Evolutionary conservation across 2,113 vertebrate genomes (phyloP).

Genomic region (Trichomycterus rosablanca): DNA sequence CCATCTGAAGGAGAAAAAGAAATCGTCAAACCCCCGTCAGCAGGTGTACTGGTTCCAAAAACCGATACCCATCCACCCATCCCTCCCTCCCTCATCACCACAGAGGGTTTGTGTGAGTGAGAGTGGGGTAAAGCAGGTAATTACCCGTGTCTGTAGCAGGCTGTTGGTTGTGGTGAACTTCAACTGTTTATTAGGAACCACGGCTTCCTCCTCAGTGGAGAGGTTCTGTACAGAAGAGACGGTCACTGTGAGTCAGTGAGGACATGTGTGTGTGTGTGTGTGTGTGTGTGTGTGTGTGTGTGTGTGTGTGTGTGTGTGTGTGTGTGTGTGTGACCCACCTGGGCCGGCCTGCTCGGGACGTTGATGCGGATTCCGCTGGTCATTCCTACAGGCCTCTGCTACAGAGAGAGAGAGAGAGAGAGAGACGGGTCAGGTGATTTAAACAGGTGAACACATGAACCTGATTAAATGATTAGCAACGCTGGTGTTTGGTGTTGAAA

Average conservation of each 20-base stretch:
- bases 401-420: slow-evolving; percentile 27
- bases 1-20: slow-evolving; percentile 58
- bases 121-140: neutral
- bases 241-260: slow-evolving; percentile 1
- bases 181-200: slow-evolving; percentile 78
- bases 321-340: slow-evolving; percentile 41
- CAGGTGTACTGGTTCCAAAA: too few relatives aligned
- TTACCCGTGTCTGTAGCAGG: slow-evolving; percentile 77
- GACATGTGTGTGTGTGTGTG: too few relatives aligned
- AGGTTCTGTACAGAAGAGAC: slow-evolving; percentile 6
- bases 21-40: too few relatives aligned
- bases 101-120: neutral
- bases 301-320: neutral
- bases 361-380: slow-evolving; percentile 56
- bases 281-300: neutral
- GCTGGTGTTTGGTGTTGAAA: too few relatives aligned
- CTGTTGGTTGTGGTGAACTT: slow-evolving; percentile 75
- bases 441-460: too few relatives aligned
- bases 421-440: neutral
- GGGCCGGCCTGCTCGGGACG: slow-evolving; percentile 37
- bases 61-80: neutral
- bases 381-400: slow-evolving; percentile 66
- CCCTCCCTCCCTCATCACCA: neutral
- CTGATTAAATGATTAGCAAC: too few relatives aligned
- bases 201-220: slow-evolving; percentile 62